Evolutionary conservation across 2,113 vertebrate species (phyloP), one percentile per base, ranked within the genome.

Genomic region (Hirundichthys speculiger): DNA sequence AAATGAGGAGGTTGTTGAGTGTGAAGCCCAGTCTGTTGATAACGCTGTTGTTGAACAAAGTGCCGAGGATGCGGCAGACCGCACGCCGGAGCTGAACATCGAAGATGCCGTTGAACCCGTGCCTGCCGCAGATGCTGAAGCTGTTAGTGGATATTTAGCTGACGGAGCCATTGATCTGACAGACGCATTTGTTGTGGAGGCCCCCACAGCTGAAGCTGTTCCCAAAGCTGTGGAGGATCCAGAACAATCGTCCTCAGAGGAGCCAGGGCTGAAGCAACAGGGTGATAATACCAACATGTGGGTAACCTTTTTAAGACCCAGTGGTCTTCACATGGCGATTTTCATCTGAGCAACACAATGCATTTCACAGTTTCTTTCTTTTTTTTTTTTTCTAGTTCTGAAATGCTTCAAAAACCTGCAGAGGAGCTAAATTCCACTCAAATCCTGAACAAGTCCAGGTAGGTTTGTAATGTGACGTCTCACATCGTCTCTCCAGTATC

Each of bases 301-400:
- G 78, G 82, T 66, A 22, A 34, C 14, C 50, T 41, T n/a, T 52
- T 27, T 15, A 38, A 45, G 2, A 34, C n/a, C n/a, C n/a, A n/a
- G n/a, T n/a, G n/a, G n/a, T n/a, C n/a, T 59, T 34, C 0, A 43
- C 38, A 11, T 27, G 13, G 39, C 13, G 41, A 7, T 65, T 20
- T 53, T 38, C 5, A 18, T 38, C 50, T 55, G 13, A 60, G 3
- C 2, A 16, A 20, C 54, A 27, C 73, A 74, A 47, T 19, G 11
- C 16, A 15, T 49, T 1, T 53, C 1, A 62, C 25, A 34, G 1
- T 45, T 69, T 61, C 19, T 13, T 42, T 3, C 14, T 79, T 30
- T 21, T n/a, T 47, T 1, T 54, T 49, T 51, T 47, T 59, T 58
- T 68, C 6, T 38, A 83, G 82, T 27, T n/a, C 38, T 46, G 60